Conservation (phyloP, 1,140 invertebrate genomes). For the Heliconius congener region DNA sequence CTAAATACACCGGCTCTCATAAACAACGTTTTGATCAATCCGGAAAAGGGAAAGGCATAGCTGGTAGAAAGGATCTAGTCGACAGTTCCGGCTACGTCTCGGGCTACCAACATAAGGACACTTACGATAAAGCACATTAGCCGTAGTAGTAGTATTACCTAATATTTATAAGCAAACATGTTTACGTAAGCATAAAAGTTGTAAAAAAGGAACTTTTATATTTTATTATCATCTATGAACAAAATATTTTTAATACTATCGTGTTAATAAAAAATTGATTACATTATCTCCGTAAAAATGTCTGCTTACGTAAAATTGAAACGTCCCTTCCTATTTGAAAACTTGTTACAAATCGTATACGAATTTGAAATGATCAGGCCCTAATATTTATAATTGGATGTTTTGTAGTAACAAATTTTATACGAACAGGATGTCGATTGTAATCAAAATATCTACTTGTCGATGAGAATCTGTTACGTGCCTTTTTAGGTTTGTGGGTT, state of each 20-base stretch:
- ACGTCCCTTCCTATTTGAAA: conserved; percentile 6
- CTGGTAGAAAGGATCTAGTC: conserved; percentile 90
- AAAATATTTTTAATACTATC: neutral
- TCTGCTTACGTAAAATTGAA: conserved; percentile 5
- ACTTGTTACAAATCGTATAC: neutral
- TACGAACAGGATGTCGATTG: neutral
- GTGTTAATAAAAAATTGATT: neutral
- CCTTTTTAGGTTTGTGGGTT: conserved; percentile 17
- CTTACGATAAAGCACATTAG: conserved; percentile 84
- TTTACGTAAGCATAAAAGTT: conserved; percentile 7
- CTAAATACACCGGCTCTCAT: conserved; percentile 95
- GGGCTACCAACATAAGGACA: conserved; percentile 94
- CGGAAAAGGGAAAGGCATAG: conserved; percentile 94
- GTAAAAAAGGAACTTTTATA: neutral
- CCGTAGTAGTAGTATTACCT: neutral
- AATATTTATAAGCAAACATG: conserved; percentile 2
- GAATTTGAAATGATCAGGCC: conserved; percentile 22
- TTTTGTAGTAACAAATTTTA: neutral
- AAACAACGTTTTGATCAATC: conserved; percentile 93
- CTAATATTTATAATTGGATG: conserved; percentile 21
- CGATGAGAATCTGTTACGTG: conserved; percentile 21
- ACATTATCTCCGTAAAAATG: neutral
- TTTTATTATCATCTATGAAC: neutral
- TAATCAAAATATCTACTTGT: neutral
- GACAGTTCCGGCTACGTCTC: conserved; percentile 92